These are phyloP conservation scores for Alloscopus bannaensis DNA, from an alignment of 2,888 invertebrate genomes.

Conservation along the genomic window DNA sequence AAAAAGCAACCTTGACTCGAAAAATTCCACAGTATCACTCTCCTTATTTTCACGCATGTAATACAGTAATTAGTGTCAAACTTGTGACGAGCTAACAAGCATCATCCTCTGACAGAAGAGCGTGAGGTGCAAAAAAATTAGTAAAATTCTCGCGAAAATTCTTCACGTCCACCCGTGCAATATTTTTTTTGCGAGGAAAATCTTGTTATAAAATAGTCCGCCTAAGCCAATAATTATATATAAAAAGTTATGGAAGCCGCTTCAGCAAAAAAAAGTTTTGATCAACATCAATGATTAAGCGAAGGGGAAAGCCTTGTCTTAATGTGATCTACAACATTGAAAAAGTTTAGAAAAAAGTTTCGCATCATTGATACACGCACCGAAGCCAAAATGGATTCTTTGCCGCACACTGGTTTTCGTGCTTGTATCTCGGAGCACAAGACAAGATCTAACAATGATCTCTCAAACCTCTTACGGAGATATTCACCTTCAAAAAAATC, in stretches of 20 bases:
- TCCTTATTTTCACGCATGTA: conserved; percentile 4
- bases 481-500: too few species aligned
- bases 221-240: background rate
- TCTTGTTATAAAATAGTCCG: background rate
- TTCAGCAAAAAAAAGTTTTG: background rate
- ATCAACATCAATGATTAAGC: background rate
- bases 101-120: background rate
- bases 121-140: background rate
- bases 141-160: too few species aligned
- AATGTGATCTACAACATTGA: background rate
- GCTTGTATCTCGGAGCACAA: too few species aligned
- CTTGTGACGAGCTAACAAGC: conserved; percentile 37
- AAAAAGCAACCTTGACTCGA: too few species aligned
- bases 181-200: background rate
- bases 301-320: background rate
- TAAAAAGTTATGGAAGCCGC: background rate
- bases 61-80: conserved; percentile 41
- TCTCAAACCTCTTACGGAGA: too few species aligned
- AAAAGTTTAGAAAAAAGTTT: too few species aligned
- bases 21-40: too few species aligned
- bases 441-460: too few species aligned
- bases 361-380: too few species aligned
- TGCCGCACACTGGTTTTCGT: too few species aligned
- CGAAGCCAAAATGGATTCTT: too few species aligned
- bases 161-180: background rate